Conservation (phyloP, 1,140 invertebrate species). For the Steinernema khuongi region DNA sequence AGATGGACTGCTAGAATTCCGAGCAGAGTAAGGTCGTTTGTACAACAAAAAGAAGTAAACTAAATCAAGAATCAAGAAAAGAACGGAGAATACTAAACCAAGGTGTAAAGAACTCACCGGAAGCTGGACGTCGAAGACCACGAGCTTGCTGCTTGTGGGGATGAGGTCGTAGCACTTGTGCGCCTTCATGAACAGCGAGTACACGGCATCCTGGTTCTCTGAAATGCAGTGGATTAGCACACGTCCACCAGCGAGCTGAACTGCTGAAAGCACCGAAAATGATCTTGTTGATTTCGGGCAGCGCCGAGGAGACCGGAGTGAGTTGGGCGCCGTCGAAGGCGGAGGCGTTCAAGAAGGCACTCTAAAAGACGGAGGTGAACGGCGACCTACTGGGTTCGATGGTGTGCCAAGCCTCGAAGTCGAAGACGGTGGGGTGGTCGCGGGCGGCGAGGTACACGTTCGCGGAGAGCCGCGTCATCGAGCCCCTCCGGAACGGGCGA, state of each 20-base stretch:
- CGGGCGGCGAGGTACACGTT: background rate
- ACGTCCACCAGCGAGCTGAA: background rate
- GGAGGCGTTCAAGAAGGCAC: slow-evolving; percentile 27
- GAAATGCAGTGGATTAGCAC: slow-evolving; percentile 27
- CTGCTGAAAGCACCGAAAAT: slow-evolving; percentile 23
- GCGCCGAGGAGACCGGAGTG: slow-evolving; percentile 28
- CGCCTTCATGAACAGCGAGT: slow-evolving; percentile 81
- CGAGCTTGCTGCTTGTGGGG: slow-evolving; percentile 94
- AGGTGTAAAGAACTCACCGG: slow-evolving; percentile 65
- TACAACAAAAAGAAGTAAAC: background rate
- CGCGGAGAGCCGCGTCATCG: background rate
- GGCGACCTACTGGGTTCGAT: slow-evolving; percentile 38
- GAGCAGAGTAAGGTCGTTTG: too few relatives aligned
- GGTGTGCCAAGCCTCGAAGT: slow-evolving; percentile 54
- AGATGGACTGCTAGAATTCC: too few relatives aligned
- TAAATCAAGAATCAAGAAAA: background rate
- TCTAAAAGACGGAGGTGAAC: slow-evolving; percentile 39
- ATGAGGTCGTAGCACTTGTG: slow-evolving; percentile 99
- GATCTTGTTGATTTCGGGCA: slow-evolving; percentile 53
- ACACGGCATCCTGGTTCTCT: slow-evolving; percentile 58
- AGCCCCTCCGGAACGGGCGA: background rate
- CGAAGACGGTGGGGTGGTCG: slow-evolving; percentile 38
- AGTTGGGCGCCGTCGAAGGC: slow-evolving; percentile 31
- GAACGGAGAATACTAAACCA: background rate
- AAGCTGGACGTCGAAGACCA: slow-evolving; percentile 97